Evolutionary conservation across 2,888 invertebrate genomes (phyloP).

Genomic region (Tipula lateralis): DNA sequence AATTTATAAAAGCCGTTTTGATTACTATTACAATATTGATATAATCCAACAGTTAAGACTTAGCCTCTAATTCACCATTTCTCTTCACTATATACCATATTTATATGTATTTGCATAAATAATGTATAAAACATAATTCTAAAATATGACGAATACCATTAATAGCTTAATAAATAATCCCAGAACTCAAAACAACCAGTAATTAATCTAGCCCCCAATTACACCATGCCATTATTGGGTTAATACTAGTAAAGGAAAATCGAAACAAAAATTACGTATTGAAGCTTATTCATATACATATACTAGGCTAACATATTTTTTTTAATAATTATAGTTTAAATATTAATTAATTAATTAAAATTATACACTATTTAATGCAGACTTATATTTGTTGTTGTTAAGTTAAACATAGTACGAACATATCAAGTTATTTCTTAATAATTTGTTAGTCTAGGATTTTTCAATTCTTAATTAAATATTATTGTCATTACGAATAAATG

Average conservation of each 20-base stretch:
- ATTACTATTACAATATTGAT: too few relatives aligned
- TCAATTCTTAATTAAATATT: neutral
- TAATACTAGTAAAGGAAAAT: neutral
- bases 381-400: neutral
- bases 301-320: neutral
- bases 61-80: too few relatives aligned
- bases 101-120: too few relatives aligned
- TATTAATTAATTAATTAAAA: slow-evolving; percentile 5
- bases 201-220: neutral
- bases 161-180: too few relatives aligned
- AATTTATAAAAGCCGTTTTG: too few relatives aligned
- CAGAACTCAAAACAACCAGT: neutral
- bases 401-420: neutral
- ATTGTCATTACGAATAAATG: neutral
- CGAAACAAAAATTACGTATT: neutral
- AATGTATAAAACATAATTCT: too few relatives aligned
- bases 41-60: too few relatives aligned
- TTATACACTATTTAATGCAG: neutral
- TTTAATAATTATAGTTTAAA: neutral
- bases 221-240: neutral
- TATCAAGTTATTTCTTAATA: neutral
- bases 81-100: too few relatives aligned
- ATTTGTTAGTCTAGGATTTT: neutral
- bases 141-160: too few relatives aligned
- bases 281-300: neutral